phyloP scores from a whole-genome alignment of 2,113 vertebrate genomes.

The Chaetodon auriga region DNA sequence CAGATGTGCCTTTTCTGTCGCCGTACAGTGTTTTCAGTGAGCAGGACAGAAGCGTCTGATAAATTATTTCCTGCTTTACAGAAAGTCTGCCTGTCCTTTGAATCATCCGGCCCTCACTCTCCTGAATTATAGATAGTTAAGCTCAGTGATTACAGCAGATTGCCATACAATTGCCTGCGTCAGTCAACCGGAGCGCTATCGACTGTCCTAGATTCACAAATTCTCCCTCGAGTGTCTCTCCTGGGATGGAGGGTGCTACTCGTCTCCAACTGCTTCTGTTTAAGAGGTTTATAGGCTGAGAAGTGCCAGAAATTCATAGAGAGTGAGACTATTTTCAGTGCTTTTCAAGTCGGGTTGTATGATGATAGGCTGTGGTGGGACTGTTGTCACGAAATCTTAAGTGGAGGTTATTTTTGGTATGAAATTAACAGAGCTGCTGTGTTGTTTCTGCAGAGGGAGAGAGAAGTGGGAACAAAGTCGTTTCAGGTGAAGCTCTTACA shows the following conservation, averaged over 20 bases:
- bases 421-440: constrained; percentile 16
- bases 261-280: constrained; percentile 17
- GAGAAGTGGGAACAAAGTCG: not conserved
- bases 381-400: constrained; percentile 37
- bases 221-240: constrained; percentile 51
- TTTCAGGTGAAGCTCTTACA: constrained; percentile 33
- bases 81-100: constrained; percentile 2
- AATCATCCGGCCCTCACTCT: not conserved
- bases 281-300: constrained; percentile 54
- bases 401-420: constrained; percentile 44
- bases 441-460: not conserved
- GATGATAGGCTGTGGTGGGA: constrained; percentile 10
- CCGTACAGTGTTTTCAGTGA: not conserved
- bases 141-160: constrained; percentile 52
- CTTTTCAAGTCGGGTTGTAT: not conserved
- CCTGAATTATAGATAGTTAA: constrained; percentile 43
- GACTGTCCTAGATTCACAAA: constrained; percentile 55
- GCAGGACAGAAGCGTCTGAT: not conserved
- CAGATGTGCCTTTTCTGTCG: not conserved
- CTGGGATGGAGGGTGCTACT: constrained; percentile 41
- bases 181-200: constrained; percentile 39
- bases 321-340: constrained; percentile 29
- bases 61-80: constrained; percentile 16
- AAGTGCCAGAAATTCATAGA: constrained; percentile 39
- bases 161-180: constrained; percentile 44